These are phyloP conservation scores for Crocallis elinguaria DNA, from an alignment of 2,888 invertebrate genomes.

Conservation along the genomic window DNA sequence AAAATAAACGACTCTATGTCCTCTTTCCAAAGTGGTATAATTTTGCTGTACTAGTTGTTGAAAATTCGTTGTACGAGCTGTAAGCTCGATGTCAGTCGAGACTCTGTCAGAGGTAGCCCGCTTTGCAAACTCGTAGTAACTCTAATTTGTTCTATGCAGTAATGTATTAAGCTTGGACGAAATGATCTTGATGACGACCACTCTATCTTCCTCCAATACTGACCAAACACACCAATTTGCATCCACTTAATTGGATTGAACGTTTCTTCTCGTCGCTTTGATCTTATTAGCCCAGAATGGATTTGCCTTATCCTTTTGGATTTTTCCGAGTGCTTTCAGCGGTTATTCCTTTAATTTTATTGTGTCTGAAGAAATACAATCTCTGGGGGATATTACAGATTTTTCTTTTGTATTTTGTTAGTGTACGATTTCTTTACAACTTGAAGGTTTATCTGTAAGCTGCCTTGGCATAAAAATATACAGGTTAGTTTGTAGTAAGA, in stretches of 20 bases:
- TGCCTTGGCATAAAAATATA: too few species aligned
- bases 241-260: conserved; percentile 35
- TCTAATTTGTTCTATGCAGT: too few species aligned
- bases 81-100: too few species aligned
- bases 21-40: too few species aligned
- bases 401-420: conserved; percentile 10
- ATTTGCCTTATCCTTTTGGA: conserved; percentile 27
- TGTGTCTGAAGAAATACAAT: conserved; percentile 17
- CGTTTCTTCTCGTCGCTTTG: conserved; percentile 32
- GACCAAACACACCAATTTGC: conserved; percentile 29
- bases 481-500: too few species aligned
- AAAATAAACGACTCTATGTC: too few species aligned
- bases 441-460: neutral
- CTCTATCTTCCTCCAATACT: conserved; percentile 6
- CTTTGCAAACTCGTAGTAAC: too few species aligned
- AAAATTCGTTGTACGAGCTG: too few species aligned
- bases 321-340: conserved; percentile 29
- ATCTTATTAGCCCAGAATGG: conserved; percentile 32
- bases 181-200: too few species aligned
- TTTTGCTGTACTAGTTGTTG: too few species aligned
- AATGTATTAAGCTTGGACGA: too few species aligned
- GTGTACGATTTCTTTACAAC: conserved; percentile 7
- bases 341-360: conserved; percentile 34
- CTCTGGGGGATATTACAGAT: conserved; percentile 11
- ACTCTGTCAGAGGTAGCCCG: too few species aligned